These are phyloP conservation scores for Haemorhous mexicanus DNA, from an alignment of 2,113 vertebrate genomes.

Conservation along the genomic window DNA sequence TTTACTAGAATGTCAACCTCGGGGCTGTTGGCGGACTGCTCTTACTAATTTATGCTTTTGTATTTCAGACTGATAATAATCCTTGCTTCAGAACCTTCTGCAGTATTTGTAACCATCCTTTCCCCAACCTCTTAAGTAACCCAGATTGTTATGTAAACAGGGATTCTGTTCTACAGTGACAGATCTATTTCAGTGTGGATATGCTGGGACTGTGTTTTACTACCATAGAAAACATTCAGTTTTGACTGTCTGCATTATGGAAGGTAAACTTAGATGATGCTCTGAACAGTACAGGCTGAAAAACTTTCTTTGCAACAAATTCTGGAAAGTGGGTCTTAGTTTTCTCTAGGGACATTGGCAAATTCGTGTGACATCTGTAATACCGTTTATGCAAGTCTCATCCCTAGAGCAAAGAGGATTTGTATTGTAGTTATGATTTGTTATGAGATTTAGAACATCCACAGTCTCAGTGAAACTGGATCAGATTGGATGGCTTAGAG, in stretches of 20 bases:
- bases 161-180: background rate
- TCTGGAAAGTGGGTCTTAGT: background rate
- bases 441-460: conserved; percentile 11
- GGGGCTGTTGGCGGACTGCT: background rate
- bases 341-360: conserved; percentile 13
- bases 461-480: background rate
- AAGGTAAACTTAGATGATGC: background rate
- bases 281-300: background rate
- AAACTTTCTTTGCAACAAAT: background rate
- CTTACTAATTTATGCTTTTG: background rate
- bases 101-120: background rate
- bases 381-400: background rate
- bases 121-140: background rate
- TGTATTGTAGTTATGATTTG: conserved; percentile 33
- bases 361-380: background rate
- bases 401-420: conserved; percentile 51
- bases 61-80: background rate
- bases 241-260: background rate
- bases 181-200: background rate
- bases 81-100: background rate
- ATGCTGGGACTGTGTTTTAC: background rate
- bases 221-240: background rate
- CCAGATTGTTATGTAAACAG: background rate
- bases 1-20: background rate
- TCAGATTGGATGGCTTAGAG: background rate